Base-by-base conservation (phyloP, 2,113 vertebrate species). In the Thomomys bottae region DNA sequence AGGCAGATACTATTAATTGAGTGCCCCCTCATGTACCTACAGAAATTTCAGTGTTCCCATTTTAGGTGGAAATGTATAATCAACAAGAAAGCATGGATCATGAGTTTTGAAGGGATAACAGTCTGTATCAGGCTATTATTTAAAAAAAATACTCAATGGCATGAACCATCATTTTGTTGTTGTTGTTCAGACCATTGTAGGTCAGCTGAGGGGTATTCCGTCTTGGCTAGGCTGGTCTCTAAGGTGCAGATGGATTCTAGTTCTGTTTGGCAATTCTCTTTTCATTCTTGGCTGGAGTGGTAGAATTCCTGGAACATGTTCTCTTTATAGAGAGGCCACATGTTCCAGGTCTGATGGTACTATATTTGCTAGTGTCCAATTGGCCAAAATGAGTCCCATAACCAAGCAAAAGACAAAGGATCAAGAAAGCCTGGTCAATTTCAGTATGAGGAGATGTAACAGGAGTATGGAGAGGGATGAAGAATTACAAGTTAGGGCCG, bases 11-110 rank as follows among this genome's bases (percentile, higher is more conserved):
- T 77, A 28, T 77, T 92, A 42, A 64, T 2, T 11, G 24, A 79
- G 23, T 15, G 14, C 42, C 61, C 61, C 23, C 32, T 86, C 49
- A 10, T 4, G 71, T 76, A 79, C 63, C 40, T 59, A 32, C 30
- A 17, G 11, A 49, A 42, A 45, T 57, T 59, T 9, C 7, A 14
- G 10, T n/a, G 34, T 45, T 6, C 34, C 59, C n/a, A 73, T 63
- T 92, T 88, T 78, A 90, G 61, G 12, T 54, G 54, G 79, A 57
- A 82, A 90, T 5, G 36, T n/a, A 85, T n/a, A 81, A 66, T 88
- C n/a, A 70, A 57, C 6, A 77, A 82, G 79, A 88, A 88, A 73
- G 9, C 6, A 40, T 73, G n/a, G 10, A n/a, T n/a, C 38, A 66
- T 54, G 38, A n/a, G 45, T 49, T 92, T 75, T 64, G 23, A 79